A percentile compares a stretch with the other conserved stretches of the same genome.
Conservation (phyloP, 2,113 vertebrate genomes). For the Odocoileus hemionus region DNA sequence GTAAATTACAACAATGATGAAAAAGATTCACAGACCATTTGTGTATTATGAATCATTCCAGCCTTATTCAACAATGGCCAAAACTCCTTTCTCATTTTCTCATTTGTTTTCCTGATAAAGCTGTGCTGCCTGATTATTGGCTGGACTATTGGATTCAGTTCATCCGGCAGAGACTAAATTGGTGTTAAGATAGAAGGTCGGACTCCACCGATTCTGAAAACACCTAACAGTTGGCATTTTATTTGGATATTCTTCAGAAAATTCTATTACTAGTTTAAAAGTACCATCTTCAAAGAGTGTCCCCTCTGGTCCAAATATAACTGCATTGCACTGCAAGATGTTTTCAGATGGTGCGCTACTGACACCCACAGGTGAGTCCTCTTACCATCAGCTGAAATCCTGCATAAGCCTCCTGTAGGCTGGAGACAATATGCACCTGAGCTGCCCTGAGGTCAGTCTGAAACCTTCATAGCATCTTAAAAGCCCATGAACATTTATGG, state of each 20-base stretch:
- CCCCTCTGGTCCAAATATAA: neutral
- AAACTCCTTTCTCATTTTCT: slow-evolving; percentile 98
- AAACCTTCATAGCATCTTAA: neutral
- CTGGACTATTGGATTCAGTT: slow-evolving; percentile 97
- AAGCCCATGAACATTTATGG: neutral
- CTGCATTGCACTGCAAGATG: neutral
- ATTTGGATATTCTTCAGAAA: slow-evolving; percentile 99
- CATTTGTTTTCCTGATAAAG: slow-evolving; percentile 99
- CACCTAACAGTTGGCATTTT: slow-evolving; percentile 99
- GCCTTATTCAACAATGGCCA: slow-evolving; percentile 97
- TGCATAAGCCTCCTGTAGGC: neutral
- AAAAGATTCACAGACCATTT: slow-evolving; percentile 77
- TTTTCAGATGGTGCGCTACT: neutral
- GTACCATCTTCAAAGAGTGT: slow-evolving; percentile 81
- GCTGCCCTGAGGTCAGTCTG: neutral
- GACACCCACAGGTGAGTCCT: neutral
- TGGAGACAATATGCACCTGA: neutral
- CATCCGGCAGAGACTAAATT: slow-evolving; percentile 98
- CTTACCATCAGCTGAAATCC: neutral
- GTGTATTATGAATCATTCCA: slow-evolving; percentile 95
- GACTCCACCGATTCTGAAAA: slow-evolving; percentile 99
- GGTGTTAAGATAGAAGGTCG: slow-evolving; percentile 98
- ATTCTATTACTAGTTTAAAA: slow-evolving; percentile 99
- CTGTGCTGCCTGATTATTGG: slow-evolving; percentile 98
- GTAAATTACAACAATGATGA: slow-evolving; percentile 80